A percentile compares a stretch with the other conserved stretches of the same genome.
Evolutionary conservation across 2,113 vertebrate species (phyloP).

Genomic region (Brachypodius melanocephalos): DNA sequence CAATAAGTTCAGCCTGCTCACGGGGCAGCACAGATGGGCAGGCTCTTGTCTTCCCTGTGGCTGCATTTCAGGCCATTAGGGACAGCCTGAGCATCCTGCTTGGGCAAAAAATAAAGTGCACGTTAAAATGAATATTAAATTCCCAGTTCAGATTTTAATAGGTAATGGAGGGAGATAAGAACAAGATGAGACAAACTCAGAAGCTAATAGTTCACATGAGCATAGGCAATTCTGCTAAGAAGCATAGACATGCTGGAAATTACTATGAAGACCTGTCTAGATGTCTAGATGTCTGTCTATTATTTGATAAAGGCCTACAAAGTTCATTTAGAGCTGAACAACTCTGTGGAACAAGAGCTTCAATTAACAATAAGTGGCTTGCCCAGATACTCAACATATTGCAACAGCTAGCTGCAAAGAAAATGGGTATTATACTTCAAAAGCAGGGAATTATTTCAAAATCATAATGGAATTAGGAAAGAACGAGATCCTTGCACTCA

Average conservation of each 20-base stretch:
- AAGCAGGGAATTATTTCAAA: background rate
- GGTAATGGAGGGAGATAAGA: background rate
- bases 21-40: background rate
- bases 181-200: background rate
- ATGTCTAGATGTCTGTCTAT: background rate
- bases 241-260: background rate
- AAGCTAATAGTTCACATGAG: background rate
- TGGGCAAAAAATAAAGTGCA: background rate
- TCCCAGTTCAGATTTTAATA: background rate
- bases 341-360: background rate
- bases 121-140: background rate
- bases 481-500: fast-evolving
- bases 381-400: background rate
- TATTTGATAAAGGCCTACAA: background rate
- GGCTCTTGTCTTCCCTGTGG: background rate
- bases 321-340: background rate
- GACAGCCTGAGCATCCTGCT: background rate
- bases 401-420: background rate
- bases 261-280: background rate
- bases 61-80: background rate
- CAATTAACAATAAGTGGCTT: background rate
- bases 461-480: background rate
- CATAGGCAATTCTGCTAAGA: background rate
- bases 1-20: background rate
- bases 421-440: background rate